Percentiles rank a stretch among this genome's conserved stretches.
Conservation (phyloP, 2,797 vertebrate genomes). For the Clarias fuscus region DNA sequence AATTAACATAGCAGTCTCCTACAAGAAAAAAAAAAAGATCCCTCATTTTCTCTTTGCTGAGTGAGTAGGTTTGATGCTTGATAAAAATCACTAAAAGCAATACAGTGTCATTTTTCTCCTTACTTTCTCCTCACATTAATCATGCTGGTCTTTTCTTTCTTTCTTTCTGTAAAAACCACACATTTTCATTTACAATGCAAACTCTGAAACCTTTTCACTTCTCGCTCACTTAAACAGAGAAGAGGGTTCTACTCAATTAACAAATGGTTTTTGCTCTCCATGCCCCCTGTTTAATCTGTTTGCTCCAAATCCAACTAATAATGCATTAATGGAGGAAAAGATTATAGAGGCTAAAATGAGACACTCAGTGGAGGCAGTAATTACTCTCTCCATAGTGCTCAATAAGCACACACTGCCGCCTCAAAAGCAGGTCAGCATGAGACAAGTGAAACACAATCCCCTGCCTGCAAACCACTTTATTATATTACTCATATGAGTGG, state of each 20-base stretch:
- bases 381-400: constrained; percentile 64
- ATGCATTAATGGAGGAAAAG: constrained; percentile 64
- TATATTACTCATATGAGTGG: constrained; percentile 28
- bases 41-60: constrained; percentile 68
- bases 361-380: constrained; percentile 66
- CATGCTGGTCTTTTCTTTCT: constrained; percentile 49
- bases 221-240: constrained; percentile 63
- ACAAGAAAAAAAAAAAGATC: constrained; percentile 1
- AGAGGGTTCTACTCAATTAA: constrained; percentile 73
- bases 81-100: constrained; percentile 70
- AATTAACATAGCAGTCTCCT: constrained; percentile 42
- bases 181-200: constrained; percentile 61
- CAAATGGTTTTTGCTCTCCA: constrained; percentile 71
- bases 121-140: constrained; percentile 46
- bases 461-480: constrained; percentile 43
- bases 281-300: constrained; percentile 70
- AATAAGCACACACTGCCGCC: constrained; percentile 55
- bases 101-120: constrained; percentile 59
- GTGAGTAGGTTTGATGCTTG: constrained; percentile 72
- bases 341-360: constrained; percentile 66
- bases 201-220: constrained; percentile 64
- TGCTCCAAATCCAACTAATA: constrained; percentile 71
- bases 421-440: constrained; percentile 65
- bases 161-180: constrained; percentile 44
- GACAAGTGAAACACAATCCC: constrained; percentile 59